phyloP scores from a whole-genome alignment of 53 echinoderm and acorn worm species.

The Apostichopus leukothele region DNA sequence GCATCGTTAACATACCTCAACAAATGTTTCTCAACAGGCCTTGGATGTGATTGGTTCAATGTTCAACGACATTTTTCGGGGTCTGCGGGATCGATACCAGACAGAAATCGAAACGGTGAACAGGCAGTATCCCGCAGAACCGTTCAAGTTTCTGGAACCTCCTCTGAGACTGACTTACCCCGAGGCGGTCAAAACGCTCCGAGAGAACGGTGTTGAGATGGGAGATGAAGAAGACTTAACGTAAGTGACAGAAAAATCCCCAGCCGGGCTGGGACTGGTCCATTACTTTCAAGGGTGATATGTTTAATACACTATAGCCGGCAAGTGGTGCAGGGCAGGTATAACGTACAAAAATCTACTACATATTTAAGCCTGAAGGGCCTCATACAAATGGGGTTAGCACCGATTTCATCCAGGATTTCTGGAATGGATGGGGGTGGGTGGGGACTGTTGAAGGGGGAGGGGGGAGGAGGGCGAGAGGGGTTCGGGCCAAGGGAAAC shows the following conservation, averaged over 20 bases:
- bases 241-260: constrained; percentile 44
- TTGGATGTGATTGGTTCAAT: constrained; percentile 82
- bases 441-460: too few relatives aligned
- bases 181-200: constrained; percentile 87
- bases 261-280: too few relatives aligned
- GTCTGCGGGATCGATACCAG: constrained; percentile 77
- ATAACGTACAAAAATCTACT: neutral
- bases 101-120: constrained; percentile 83
- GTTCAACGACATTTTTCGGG: constrained; percentile 90
- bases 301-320: neutral
- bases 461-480: too few relatives aligned
- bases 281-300: too few relatives aligned
- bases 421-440: too few relatives aligned
- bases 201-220: constrained; percentile 87
- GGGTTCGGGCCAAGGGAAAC: too few relatives aligned
- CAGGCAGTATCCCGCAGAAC: constrained; percentile 89
- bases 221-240: constrained; percentile 92
- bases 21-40: constrained; percentile 48
- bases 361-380: too few relatives aligned
- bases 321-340: neutral
- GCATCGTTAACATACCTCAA: too few relatives aligned
- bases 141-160: constrained; percentile 97
- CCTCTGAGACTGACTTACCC: constrained; percentile 81
- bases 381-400: too few relatives aligned
- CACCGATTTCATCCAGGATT: too few relatives aligned